phyloP scores from a whole-genome alignment of 2,797 vertebrate genomes.

The Mus minutoides region DNA sequence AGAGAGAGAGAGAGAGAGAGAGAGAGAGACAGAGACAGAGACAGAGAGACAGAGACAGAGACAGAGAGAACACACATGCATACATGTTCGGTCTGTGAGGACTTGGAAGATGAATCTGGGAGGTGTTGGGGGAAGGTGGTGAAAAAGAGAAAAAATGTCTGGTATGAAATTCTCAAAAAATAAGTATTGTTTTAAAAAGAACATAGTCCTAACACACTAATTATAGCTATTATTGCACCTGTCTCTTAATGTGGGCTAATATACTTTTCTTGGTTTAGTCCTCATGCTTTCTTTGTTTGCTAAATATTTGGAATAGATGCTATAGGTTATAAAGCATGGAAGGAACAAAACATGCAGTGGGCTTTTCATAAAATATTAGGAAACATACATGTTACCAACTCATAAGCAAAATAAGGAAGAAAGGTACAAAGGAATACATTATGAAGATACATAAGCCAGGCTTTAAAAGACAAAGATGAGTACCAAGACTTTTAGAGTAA shows the following conservation, averaged over 20 bases:
- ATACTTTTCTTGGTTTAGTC: neutral
- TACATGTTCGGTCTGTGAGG: neutral
- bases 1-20: neutral
- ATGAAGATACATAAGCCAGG: neutral
- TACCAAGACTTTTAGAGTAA: neutral
- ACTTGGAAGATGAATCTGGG: too few relatives aligned
- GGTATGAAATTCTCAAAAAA: neutral
- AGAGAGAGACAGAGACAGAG: too few relatives aligned
- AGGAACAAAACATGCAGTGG: neutral
- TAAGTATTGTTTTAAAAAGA: neutral
- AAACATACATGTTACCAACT: neutral
- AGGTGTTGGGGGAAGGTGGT: neutral
- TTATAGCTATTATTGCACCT: neutral
- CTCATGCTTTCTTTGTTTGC: neutral
- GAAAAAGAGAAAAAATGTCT: neutral
- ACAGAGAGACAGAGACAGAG: too few relatives aligned
- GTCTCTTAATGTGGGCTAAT: neutral
- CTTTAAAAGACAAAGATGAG: accelerated
- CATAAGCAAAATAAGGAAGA: neutral
- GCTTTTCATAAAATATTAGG: neutral
- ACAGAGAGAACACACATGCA: neutral
- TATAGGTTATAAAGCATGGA: neutral
- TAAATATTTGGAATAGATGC: neutral
- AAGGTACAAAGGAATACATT: neutral
- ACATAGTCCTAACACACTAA: neutral